Base-by-base conservation (phyloP, 2,888 invertebrate genomes). In the Eristalis arbustorum region DNA sequence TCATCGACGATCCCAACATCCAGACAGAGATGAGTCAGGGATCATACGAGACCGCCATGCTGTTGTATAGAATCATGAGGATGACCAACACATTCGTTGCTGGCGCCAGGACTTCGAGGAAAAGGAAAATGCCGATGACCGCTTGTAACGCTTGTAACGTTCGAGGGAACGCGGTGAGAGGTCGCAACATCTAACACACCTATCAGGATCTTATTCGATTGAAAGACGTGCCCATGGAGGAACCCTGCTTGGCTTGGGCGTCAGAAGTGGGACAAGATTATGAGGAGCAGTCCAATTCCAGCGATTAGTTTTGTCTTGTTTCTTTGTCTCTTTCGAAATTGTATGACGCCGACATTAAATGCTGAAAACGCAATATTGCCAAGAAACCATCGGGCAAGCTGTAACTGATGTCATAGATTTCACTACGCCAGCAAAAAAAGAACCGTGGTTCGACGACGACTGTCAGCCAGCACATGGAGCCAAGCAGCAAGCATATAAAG, bases 121-220 rank as follows among this genome's bases (percentile, higher is more conserved):
- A 91, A 99, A 99, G 89, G 99, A 99, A 63, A 98, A 98, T 93
- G 98, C 98, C 84, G 98, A 98, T 93, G 99, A 99, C 95, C 98
- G 98, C 95, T 98, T 98, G 81, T 97, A 98, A 99, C 93, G 98
- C 98, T n/a, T n/a, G n/a, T n/a, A n/a, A n/a, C 59, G 99, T 99
- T 93, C 95, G 98, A 73, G 98, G 96, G 89, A 98, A 96, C 93
- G 95, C 96, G 40, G 95, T 96, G 59, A 98, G 98, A 93, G 98
- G 98, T 91, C 99, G 99, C 49, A 96, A 97, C 93, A 96, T 98
- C 90, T 98, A 98, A 93, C 96, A 97, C 91, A 98, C 98, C 0
- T 95, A 98, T 31, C 96, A 97, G 89, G 95, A 96, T 85, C 94
- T 98, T 14, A 93, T 98, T 22, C 49, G 49, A 18, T 18, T 49